Percentiles rank a stretch among this genome's conserved stretches.
Conservation (phyloP, 2,113 vertebrate species). For the Taxidea taxus region DNA sequence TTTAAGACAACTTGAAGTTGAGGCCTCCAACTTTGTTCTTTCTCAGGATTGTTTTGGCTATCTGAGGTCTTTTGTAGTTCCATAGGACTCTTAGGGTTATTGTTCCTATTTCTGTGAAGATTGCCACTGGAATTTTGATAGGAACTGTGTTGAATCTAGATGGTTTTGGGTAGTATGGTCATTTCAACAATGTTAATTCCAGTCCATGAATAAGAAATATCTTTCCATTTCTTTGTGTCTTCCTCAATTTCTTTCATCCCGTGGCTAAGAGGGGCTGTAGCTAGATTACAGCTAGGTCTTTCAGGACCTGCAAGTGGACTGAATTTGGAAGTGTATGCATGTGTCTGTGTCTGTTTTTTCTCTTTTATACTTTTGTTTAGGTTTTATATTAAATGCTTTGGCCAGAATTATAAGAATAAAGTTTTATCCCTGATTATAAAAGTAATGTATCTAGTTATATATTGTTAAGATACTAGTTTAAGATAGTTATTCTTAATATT, state of each 20-base stretch:
- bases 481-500: not conserved
- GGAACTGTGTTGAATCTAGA: not conserved
- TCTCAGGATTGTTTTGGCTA: not conserved
- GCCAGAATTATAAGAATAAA: not conserved
- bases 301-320: not conserved
- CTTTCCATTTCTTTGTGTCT: not conserved
- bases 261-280: not conserved
- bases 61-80: not conserved
- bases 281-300: not conserved
- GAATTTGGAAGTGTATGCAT: not conserved
- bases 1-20: not conserved
- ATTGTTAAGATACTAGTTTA: not conserved
- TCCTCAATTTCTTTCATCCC: not conserved
- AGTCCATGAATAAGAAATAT: not conserved
- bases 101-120: not conserved
- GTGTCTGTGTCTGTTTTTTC: not conserved
- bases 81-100: not conserved
- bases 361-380: not conserved
- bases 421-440: not conserved
- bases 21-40: not conserved
- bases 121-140: not conserved
- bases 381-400: not conserved
- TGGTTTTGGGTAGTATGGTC: not conserved
- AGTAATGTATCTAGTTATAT: not conserved
- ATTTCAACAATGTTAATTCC: not conserved